Evolutionary conservation across 2,888 invertebrate species (phyloP), one percentile per base, ranked within the genome.

Genomic region (Ormyrus rosae): DNA sequence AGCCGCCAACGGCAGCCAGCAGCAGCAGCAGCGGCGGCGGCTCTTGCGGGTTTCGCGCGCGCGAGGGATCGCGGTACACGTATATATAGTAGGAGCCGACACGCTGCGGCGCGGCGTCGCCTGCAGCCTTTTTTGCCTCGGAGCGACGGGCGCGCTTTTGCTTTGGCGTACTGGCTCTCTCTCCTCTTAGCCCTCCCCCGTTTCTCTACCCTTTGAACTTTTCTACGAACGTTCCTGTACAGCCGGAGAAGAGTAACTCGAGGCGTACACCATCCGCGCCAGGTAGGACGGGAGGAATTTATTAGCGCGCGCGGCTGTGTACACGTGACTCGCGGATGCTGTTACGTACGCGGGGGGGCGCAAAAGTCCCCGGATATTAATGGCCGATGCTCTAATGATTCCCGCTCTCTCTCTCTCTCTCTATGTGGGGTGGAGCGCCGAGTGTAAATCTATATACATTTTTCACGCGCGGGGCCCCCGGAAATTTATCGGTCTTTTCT

Each of bases 281-380:
- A 50, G 5, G 19, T 45, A 60, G 13, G 10, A 34, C 3, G 48
- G 19, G 13, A 34, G 72, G 67, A 70, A 78, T 78, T 78, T 78
- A 78, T 78, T 78, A 78, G 72, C 61, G 72, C 19, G 67, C 63
- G 51, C 50, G 13, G 13, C 4, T 6, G 34, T 53, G n/a, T 8
- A 64, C 78, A 55, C 72, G 78, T 78, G 78, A 78, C 78, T 72
- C 78, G 78, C 34, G 78, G 65, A 67, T 78, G 67, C 9, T 13
- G 45, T 70, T 71, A 71, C 70, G 13, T 7, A 34, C 7, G 34
- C 19, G 6, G 19, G 34, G 19, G 10, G 10, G 8, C 19, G 34
- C 4, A 68, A 68, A 68, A 55, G 11, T 68, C 13, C 55, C 45
- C n/a, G 19, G 68, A 68, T 75, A 75, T 75, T 75, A 75, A 75